Conservation (phyloP, 1,140 invertebrate species). For the Zelostemma sp. region DNA sequence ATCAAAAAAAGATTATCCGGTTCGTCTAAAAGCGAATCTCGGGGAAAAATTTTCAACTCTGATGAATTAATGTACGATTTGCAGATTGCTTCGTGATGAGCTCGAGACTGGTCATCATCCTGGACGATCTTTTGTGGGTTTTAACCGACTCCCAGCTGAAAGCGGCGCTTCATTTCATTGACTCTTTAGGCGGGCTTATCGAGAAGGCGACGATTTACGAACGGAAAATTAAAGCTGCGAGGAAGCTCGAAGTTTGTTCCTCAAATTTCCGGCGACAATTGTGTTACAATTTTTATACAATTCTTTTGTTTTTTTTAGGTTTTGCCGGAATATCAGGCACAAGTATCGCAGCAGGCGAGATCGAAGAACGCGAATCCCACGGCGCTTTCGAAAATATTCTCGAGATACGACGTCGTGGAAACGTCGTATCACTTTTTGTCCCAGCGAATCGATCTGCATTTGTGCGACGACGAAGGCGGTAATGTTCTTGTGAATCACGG, state of each 20-base stretch:
- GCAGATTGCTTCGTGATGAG: constrained; percentile 94
- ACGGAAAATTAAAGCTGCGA: constrained; percentile 88
- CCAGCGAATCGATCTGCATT: constrained; percentile 94
- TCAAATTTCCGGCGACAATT: constrained; percentile 11
- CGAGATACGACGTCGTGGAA: constrained; percentile 93
- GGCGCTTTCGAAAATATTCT: constrained; percentile 80
- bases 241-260: constrained; percentile 84
- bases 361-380: constrained; percentile 62
- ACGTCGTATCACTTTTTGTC: constrained; percentile 98
- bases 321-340: constrained; percentile 84
- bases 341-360: constrained; percentile 77
- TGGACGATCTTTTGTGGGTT: constrained; percentile 98
- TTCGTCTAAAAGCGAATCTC: constrained; percentile 63
- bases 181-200: constrained; percentile 89
- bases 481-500: constrained; percentile 55
- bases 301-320: constrained; percentile 67
- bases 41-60: neutral
- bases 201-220: constrained; percentile 85
- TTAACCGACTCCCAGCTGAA: constrained; percentile 96
- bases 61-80: constrained; percentile 30
- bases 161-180: constrained; percentile 93
- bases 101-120: constrained; percentile 90
- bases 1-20: constrained; percentile 95
- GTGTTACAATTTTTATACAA: neutral
- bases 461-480: constrained; percentile 96